Evolutionary conservation across 2,888 invertebrate genomes (phyloP).

Genomic region (Corythucha ciliata): DNA sequence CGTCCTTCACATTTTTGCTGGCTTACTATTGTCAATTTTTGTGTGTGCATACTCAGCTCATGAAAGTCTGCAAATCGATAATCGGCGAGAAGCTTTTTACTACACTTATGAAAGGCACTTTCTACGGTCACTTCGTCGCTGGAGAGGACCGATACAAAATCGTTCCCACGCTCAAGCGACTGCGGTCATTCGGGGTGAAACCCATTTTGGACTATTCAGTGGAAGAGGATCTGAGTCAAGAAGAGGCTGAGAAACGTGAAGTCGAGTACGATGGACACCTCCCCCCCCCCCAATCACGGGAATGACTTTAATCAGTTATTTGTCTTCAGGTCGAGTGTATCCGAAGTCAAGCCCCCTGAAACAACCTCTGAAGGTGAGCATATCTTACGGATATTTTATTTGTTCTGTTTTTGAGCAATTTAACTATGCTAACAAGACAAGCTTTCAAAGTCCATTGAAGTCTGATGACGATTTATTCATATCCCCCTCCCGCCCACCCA

Average conservation of each 20-base stretch:
- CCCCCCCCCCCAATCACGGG: background rate
- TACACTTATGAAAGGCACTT: conserved; percentile 80
- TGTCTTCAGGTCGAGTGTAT: conserved; percentile 34
- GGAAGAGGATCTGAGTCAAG: conserved; percentile 87
- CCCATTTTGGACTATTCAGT: conserved; percentile 98
- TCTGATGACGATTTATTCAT: no score
- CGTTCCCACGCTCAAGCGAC: conserved; percentile 69
- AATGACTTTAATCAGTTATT: background rate
- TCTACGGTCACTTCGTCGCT: conserved; percentile 99
- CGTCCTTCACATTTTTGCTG: no score
- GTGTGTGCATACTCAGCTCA: conserved; percentile 50
- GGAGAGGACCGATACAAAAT: conserved; percentile 87
- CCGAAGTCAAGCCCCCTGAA: conserved; percentile 33
- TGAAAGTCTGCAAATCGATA: conserved; percentile 65
- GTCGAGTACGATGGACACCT: conserved; percentile 79
- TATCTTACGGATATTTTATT: background rate
- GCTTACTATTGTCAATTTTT: background rate
- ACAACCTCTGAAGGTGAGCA: conserved; percentile 34
- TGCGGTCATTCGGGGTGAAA: conserved; percentile 93
- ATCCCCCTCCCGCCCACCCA: no score
- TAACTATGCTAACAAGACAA: background rate
- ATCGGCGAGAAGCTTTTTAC: conserved; percentile 77
- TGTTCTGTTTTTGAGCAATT: background rate
- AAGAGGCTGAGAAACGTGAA: conserved; percentile 90
- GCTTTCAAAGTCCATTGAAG: no score